phyloP scores from a whole-genome alignment of 1,140 invertebrate species.

The Drosophila ercepeae region DNA sequence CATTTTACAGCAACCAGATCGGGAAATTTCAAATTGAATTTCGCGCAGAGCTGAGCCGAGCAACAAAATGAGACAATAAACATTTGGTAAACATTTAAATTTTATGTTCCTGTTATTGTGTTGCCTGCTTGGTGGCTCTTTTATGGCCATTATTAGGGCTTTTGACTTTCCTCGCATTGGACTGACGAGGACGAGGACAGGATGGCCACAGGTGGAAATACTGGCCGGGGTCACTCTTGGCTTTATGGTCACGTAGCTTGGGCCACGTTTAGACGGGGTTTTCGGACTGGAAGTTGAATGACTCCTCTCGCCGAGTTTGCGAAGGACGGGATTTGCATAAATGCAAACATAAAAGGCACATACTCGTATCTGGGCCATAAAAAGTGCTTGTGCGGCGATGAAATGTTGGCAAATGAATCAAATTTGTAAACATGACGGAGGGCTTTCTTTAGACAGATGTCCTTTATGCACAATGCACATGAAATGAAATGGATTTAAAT shows the following conservation, averaged over 20 bases:
- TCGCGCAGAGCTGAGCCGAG: background rate
- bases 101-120: conserved; percentile 35
- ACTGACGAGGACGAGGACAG: conserved; percentile 14
- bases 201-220: conserved; percentile 65
- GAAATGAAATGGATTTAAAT: no score
- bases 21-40: conserved; percentile 56
- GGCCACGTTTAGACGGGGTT: conserved; percentile 12
- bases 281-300: conserved; percentile 40
- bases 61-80: conserved; percentile 15
- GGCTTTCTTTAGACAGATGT: background rate
- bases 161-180: background rate
- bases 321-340: conserved; percentile 47
- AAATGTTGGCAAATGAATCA: conserved; percentile 18
- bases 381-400: conserved; percentile 9
- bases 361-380: conserved; percentile 11
- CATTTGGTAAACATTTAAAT: conserved; percentile 33
- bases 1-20: conserved; percentile 59
- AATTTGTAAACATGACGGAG: conserved; percentile 29
- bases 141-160: conserved; percentile 43
- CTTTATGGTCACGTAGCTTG: conserved; percentile 65
- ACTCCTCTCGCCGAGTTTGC: conserved; percentile 17
- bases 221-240: conserved; percentile 57
- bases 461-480: background rate
- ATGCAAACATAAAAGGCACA: conserved; percentile 29
- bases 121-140: conserved; percentile 23